Evolutionary conservation across 2,888 invertebrate genomes (phyloP).

Genomic region (Sceliomorpha sp.): DNA sequence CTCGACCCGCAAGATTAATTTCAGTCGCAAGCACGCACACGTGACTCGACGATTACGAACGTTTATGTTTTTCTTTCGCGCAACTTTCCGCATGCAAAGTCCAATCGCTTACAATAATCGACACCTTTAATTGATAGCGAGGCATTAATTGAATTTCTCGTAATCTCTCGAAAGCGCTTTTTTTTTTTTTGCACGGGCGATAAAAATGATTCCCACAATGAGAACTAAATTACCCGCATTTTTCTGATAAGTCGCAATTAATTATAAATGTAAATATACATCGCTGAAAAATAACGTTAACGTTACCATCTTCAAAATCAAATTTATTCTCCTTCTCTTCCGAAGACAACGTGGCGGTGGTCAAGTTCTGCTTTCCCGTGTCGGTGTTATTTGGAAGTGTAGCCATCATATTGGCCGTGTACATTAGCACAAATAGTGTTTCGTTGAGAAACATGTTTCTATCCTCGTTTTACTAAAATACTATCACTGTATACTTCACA

Average conservation of each 20-base stretch:
- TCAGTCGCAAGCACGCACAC: slow-evolving; percentile 30
- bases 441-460: slow-evolving; percentile 70
- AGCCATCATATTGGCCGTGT: slow-evolving; percentile 71
- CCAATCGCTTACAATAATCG: slow-evolving; percentile 37
- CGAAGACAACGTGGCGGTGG: slow-evolving; percentile 70
- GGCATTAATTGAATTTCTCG: slow-evolving; percentile 36
- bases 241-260: no score
- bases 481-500: background rate
- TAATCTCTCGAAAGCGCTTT: slow-evolving; percentile 7
- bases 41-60: slow-evolving; percentile 31
- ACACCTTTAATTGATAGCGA: slow-evolving; percentile 29
- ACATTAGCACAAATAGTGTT: slow-evolving; percentile 69
- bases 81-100: slow-evolving; percentile 46
- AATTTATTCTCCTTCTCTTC: slow-evolving; percentile 72
- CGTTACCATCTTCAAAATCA: slow-evolving; percentile 72
- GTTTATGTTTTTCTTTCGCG: slow-evolving; percentile 5
- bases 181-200: no score
- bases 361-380: slow-evolving; percentile 45
- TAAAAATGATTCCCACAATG: slow-evolving; percentile 15
- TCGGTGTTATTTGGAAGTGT: slow-evolving; percentile 63
- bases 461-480: background rate
- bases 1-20: slow-evolving; percentile 40
- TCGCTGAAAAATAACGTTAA: no score
- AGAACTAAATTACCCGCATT: no score
- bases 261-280: no score